Conservation (phyloP, 2,888 invertebrate genomes). For the Spicauda simplicius region DNA sequence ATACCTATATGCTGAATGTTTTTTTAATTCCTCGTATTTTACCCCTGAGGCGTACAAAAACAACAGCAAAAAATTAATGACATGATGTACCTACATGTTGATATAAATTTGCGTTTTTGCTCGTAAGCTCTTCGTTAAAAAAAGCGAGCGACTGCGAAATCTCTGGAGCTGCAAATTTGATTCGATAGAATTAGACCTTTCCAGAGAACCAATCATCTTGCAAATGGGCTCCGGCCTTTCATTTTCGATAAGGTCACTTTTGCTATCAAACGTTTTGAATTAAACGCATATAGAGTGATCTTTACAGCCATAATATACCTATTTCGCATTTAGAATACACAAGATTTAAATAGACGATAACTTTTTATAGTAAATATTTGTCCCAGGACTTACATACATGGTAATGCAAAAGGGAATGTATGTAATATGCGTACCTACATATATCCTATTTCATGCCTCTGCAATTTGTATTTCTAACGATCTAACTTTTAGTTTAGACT, state of each 20-base stretch:
- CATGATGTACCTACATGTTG: too few species aligned
- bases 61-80: too few species aligned
- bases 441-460: background rate
- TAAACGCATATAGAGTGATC: background rate
- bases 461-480: background rate
- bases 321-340: background rate
- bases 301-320: background rate
- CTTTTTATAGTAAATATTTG: too few species aligned
- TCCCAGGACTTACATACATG: too few species aligned
- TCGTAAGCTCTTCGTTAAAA: background rate
- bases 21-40: too few species aligned
- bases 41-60: too few species aligned
- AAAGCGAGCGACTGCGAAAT: background rate
- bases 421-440: too few species aligned
- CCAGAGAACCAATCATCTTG: slow-evolving; percentile 4
- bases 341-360: background rate
- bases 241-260: slow-evolving; percentile 5
- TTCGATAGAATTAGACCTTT: background rate
- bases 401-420: too few species aligned
- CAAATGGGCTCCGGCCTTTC: slow-evolving; percentile 4
- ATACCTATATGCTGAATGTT: too few species aligned
- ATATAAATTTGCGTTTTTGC: too few species aligned
- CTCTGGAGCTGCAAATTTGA: background rate
- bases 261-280: background rate
- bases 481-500: background rate